Evolutionary conservation across 2,113 vertebrate species (phyloP).

Genomic region (Andinoacara biseriatus): DNA sequence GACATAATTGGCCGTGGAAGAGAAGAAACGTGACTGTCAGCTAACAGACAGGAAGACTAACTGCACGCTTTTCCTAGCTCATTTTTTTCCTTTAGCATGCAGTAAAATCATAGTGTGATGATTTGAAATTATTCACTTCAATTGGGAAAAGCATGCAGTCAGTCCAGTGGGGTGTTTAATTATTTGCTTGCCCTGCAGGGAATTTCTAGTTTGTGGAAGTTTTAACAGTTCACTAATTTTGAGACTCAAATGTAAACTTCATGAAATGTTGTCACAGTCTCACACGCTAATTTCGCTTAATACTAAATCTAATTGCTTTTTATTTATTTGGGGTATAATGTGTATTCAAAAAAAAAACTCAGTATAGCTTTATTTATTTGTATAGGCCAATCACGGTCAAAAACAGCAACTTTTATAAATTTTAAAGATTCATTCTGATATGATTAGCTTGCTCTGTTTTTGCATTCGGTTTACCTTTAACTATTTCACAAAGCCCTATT

Average conservation of each 20-base stretch:
- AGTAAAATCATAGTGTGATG: conserved; percentile 8
- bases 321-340: too few relatives aligned
- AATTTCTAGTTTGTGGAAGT: conserved; percentile 2
- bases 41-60: conserved; percentile 20
- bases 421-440: too few relatives aligned
- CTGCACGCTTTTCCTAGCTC: background rate
- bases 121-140: background rate
- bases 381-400: too few relatives aligned
- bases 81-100: background rate
- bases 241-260: background rate
- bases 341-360: too few relatives aligned
- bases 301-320: too few relatives aligned
- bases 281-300: background rate
- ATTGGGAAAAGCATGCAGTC: background rate
- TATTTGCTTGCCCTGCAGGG: conserved; percentile 22
- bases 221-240: background rate
- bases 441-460: too few relatives aligned
- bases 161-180: conserved; percentile 23
- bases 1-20: conserved; percentile 42
- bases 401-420: too few relatives aligned
- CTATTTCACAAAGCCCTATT: too few relatives aligned
- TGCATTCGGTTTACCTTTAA: too few relatives aligned
- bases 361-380: too few relatives aligned
- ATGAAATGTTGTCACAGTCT: background rate
- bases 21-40: conserved; percentile 9